Percentiles rank a stretch among this genome's conserved stretches.
These are phyloP conservation scores for Ceratosolen solmsi DNA, from an alignment of 1,140 invertebrate genomes.

Conservation along the genomic window DNA sequence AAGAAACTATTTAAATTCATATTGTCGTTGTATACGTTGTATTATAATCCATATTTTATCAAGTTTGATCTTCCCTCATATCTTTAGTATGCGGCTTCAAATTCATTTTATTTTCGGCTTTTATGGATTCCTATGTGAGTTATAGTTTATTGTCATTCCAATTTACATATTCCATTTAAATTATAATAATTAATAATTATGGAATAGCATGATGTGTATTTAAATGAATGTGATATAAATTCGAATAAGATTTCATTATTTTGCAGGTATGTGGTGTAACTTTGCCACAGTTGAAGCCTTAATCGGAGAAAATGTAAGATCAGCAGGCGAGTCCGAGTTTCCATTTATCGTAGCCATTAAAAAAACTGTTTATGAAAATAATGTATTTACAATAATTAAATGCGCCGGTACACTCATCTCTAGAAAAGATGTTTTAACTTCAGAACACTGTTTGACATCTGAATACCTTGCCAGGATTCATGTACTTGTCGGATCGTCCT, in stretches of 20 bases:
- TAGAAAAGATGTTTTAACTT: slow-evolving; percentile 1
- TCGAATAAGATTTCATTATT: background rate
- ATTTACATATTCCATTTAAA: background rate
- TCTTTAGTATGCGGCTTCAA: too few species aligned
- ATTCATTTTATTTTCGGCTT: too few species aligned
- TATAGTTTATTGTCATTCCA: background rate
- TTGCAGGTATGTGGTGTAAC: background rate
- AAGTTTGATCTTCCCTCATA: too few species aligned
- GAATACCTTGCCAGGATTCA: background rate
- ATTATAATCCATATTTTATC: too few species aligned
- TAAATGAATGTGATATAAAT: background rate
- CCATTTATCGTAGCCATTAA: background rate
- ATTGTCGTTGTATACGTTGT: too few species aligned
- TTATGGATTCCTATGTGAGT: background rate
- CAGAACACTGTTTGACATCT: background rate
- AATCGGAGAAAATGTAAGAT: background rate
- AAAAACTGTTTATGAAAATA: background rate
- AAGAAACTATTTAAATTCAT: too few species aligned
- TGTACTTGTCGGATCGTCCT: background rate
- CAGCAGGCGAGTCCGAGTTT: background rate
- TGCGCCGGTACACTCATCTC: background rate
- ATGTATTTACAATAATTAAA: background rate
- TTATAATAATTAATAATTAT: background rate
- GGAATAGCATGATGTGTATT: too few species aligned
- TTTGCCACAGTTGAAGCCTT: background rate